These are phyloP conservation scores for Abscondita cerata DNA, from an alignment of 2,888 invertebrate genomes.

Conservation along the genomic window DNA sequence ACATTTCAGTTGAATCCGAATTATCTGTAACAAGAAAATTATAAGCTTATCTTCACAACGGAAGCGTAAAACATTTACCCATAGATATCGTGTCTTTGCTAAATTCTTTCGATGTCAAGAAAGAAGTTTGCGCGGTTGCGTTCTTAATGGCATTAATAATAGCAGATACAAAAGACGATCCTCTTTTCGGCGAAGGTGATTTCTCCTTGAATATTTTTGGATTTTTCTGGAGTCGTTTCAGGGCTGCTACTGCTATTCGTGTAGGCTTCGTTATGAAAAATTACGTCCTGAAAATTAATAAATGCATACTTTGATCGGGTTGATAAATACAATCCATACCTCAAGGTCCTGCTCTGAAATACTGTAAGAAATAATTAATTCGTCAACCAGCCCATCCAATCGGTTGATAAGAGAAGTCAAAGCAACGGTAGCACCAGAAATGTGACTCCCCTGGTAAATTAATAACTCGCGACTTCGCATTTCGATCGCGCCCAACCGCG, in stretches of 20 bases:
- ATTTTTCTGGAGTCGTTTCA: constrained; percentile 69
- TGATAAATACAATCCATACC: too few species aligned
- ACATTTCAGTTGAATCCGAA: constrained; percentile 76
- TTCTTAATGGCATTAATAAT: constrained; percentile 75
- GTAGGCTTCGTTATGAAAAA: constrained; percentile 81
- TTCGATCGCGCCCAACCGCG: constrained; percentile 69
- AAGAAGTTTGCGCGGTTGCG: constrained; percentile 57
- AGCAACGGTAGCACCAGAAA: constrained; percentile 73
- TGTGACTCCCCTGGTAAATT: constrained; percentile 72
- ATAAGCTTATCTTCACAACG: constrained; percentile 11
- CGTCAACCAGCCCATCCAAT: constrained; percentile 74
- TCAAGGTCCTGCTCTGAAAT: constrained; percentile 79
- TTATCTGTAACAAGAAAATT: constrained; percentile 61
- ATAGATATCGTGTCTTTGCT: constrained; percentile 52
- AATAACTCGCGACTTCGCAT: constrained; percentile 68
- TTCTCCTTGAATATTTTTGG: constrained; percentile 49
- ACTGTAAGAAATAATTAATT: constrained; percentile 74
- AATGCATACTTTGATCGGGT: too few species aligned
- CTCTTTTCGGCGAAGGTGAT: constrained; percentile 67
- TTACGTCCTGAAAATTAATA: constrained; percentile 67
- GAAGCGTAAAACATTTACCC: constrained; percentile 37
- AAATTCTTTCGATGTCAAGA: constrained; percentile 47
- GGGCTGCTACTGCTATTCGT: constrained; percentile 75
- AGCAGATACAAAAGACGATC: constrained; percentile 73
- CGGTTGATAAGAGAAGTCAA: constrained; percentile 73